phyloP scores from a whole-genome alignment of 2,888 invertebrate genomes.

The Harpalus rufipes region DNA sequence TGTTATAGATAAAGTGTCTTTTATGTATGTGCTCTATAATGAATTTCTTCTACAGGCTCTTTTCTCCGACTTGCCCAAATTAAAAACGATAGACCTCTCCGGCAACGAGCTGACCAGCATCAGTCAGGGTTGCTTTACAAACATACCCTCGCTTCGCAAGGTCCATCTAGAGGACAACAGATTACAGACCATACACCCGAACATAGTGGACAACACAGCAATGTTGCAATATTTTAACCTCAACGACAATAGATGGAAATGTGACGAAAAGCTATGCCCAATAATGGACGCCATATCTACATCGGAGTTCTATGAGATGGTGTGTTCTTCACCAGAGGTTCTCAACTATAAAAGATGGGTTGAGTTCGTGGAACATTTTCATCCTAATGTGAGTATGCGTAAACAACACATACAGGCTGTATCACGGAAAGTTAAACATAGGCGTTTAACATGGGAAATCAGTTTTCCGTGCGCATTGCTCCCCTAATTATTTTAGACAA shows the following conservation, averaged over 20 bases:
- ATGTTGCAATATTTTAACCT: background rate
- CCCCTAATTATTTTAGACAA: too few species aligned
- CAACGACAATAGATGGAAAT: background rate
- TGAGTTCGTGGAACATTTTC: too few species aligned
- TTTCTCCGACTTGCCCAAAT: background rate
- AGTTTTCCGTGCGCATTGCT: too few species aligned
- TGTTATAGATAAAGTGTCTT: too few species aligned
- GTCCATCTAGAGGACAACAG: background rate
- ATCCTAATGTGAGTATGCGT: too few species aligned
- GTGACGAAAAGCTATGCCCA: background rate
- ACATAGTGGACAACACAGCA: background rate
- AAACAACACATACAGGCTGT: background rate
- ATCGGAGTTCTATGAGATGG: background rate
- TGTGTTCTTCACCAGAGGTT: too few species aligned
- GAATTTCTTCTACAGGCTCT: background rate
- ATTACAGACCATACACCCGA: background rate
- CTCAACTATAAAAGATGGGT: too few species aligned
- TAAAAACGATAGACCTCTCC: background rate
- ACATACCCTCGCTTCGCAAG: background rate
- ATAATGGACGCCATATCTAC: background rate
- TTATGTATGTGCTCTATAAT: too few species aligned
- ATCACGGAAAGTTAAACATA: too few species aligned
- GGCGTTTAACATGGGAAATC: too few species aligned
- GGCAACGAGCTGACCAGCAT: background rate
- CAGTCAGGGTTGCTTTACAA: background rate